Evolutionary conservation across 23 tunicate genomes (phyloP).

Genomic region (Clavelina lepadiformis): DNA sequence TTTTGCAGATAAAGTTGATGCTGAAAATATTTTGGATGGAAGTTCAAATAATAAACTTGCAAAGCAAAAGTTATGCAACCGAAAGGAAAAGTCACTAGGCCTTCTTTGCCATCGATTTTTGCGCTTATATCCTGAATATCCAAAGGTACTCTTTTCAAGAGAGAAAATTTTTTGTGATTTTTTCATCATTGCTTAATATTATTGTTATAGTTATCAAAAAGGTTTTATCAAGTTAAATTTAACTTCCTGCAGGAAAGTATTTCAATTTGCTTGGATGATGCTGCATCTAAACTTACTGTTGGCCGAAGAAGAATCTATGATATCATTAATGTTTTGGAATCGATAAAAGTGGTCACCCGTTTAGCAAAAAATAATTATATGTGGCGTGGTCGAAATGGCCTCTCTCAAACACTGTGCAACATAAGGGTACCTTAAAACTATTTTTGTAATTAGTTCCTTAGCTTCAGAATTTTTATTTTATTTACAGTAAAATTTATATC

Average conservation of each 20-base stretch:
- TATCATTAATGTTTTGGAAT: conserved; percentile 74
- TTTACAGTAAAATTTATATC: background rate
- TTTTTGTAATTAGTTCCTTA: too few species aligned
- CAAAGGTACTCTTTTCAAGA: conserved; percentile 19
- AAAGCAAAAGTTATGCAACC: conserved; percentile 4
- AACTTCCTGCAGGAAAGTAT: conserved; percentile 24
- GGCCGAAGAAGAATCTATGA: conserved; percentile 70
- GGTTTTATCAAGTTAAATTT: background rate
- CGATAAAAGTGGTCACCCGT: conserved; percentile 42
- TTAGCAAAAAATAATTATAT: conserved; percentile 62
- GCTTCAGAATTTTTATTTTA: background rate
- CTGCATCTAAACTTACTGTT: conserved; percentile 26
- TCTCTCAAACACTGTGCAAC: conserved; percentile 32
- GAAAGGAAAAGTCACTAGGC: conserved; percentile 73
- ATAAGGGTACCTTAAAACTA: conserved; percentile 42
- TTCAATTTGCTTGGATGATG: conserved; percentile 58
- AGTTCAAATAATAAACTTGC: background rate
- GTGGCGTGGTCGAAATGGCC: conserved; percentile 56
- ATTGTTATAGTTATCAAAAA: background rate
- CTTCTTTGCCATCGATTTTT: conserved; percentile 50
- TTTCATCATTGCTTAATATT: too few species aligned
- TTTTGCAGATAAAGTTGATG: background rate
- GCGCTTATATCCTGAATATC: conserved; percentile 50
- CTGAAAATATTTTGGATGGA: background rate
- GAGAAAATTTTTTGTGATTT: background rate